A percentile compares a stretch with the other conserved stretches of the same genome.
These are phyloP conservation scores for Amphimedon queenslandica DNA, from an alignment of 37 sponge, comb jelly and placozoan species.

Conservation along the genomic window DNA sequence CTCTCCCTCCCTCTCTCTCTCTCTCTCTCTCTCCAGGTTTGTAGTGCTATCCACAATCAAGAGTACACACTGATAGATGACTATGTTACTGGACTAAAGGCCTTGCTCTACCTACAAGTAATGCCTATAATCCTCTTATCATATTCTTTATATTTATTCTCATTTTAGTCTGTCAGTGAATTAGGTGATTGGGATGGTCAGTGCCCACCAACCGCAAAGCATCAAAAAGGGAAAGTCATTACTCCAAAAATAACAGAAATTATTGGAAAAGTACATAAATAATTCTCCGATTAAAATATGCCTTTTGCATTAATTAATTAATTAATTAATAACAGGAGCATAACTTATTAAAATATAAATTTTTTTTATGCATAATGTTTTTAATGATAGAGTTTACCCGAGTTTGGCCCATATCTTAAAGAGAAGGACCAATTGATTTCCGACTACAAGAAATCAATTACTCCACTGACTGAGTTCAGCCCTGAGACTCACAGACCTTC, in stretches of 20 bases:
- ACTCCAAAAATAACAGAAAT: constrained; percentile 68
- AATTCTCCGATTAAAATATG: no score
- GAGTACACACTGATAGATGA: constrained; percentile 91
- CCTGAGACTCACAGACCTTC: constrained; percentile 65
- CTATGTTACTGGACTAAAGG: constrained; percentile 79
- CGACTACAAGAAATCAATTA: constrained; percentile 37
- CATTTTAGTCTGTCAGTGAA: constrained; percentile 71
- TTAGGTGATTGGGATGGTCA: constrained; percentile 82
- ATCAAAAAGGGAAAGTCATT: constrained; percentile 87
- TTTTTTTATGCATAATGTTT: neutral
- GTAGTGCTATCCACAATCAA: constrained; percentile 94
- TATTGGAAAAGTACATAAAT: constrained; percentile 86
- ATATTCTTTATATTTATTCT: no score
- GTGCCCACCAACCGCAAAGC: constrained; percentile 79
- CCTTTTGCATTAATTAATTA: no score
- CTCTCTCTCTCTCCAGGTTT: constrained; percentile 54
- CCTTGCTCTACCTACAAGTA: constrained; percentile 79
- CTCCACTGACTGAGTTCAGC: constrained; percentile 36
- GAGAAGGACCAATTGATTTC: constrained; percentile 62
- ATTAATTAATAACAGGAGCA: no score
- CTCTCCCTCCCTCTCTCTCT: no score
- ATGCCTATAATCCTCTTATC: no score
- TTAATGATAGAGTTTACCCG: constrained; percentile 54
- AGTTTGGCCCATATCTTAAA: constrained; percentile 77
- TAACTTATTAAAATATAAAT: neutral